Percentiles rank a stretch among this genome's conserved stretches.
Conservation (phyloP, 23 tunicate species). For the Ciona savignyi region DNA sequence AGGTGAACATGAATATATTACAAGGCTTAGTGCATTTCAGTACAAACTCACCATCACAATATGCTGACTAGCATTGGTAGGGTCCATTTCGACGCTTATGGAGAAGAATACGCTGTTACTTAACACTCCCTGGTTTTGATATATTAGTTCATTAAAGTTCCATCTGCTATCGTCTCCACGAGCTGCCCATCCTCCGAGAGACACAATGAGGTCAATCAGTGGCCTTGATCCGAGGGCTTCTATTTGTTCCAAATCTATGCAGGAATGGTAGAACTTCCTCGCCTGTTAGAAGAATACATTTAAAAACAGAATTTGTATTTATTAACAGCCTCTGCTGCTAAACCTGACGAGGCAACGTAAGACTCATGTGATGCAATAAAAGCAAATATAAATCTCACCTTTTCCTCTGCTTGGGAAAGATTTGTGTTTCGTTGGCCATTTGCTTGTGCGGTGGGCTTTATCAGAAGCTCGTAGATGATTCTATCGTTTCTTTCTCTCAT, state of each 20-base stretch:
- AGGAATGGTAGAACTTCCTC: constrained; percentile 32
- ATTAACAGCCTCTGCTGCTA: neutral
- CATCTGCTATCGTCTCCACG: constrained; percentile 10
- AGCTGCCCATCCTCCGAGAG: constrained; percentile 56
- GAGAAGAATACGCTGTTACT: constrained; percentile 64
- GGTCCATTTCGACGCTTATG: constrained; percentile 26
- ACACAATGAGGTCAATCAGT: constrained; percentile 16
- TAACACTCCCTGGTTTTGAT: constrained; percentile 33
- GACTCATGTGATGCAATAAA: neutral
- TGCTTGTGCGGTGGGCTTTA: neutral
- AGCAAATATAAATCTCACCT: constrained; percentile 8
- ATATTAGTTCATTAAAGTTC: constrained; percentile 20
- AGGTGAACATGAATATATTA: neutral
- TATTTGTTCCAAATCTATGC: constrained; percentile 30
- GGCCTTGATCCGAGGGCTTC: constrained; percentile 39
- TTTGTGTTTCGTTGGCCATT: neutral
- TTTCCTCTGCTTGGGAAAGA: constrained; percentile 15
- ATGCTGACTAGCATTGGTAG: constrained; percentile 6
- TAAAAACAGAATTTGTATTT: neutral
- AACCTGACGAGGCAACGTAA: neutral
- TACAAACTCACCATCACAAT: constrained; percentile 24
- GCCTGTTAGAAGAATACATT: too few species aligned
- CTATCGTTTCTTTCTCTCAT: constrained; percentile 42
- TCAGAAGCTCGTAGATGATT: constrained; percentile 33
- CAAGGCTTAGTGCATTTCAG: neutral